phyloP scores from a whole-genome alignment of 1,140 invertebrate species.

The Drosophila rhopaloa region DNA sequence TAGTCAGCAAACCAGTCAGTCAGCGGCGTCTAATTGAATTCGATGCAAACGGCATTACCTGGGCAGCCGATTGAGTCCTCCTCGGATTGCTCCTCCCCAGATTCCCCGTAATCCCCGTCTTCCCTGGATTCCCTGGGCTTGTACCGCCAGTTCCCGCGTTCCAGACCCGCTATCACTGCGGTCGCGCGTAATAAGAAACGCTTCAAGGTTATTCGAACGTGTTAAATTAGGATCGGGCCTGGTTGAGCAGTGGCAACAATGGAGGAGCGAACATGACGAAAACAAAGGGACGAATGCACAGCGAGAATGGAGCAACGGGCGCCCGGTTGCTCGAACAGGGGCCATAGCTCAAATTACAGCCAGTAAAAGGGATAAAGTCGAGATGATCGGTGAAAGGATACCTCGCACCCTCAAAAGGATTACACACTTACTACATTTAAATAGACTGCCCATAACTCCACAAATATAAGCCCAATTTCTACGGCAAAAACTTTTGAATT shows the following conservation, averaged over 20 bases:
- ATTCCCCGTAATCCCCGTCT: background rate
- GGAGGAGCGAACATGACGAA: conserved; percentile 74
- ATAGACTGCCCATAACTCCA: too few species aligned
- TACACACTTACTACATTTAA: too few species aligned
- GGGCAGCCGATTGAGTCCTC: conserved; percentile 7
- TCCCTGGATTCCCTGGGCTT: background rate
- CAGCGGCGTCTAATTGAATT: conserved; percentile 72
- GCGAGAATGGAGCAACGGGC: conserved; percentile 61
- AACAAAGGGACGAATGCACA: conserved; percentile 76
- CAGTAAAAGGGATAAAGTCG: background rate
- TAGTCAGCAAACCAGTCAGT: conserved; percentile 55
- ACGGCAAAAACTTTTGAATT: too few species aligned
- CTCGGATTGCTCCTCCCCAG: background rate
- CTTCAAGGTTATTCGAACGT: conserved; percentile 82
- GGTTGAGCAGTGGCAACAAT: conserved; percentile 66
- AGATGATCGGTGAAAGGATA: background rate
- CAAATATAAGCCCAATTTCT: too few species aligned
- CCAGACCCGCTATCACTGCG: conserved; percentile 48
- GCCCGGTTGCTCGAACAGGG: conserved; percentile 61
- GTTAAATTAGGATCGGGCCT: conserved; percentile 79
- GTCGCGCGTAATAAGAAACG: conserved; percentile 81
- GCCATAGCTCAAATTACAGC: conserved; percentile 74
- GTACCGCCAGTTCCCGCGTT: conserved; percentile 5
- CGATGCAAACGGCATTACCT: conserved; percentile 48
- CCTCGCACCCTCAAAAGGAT: background rate